These are phyloP conservation scores for Cyprinella venusta DNA, from an alignment of 2,797 vertebrate species.

Conservation along the genomic window DNA sequence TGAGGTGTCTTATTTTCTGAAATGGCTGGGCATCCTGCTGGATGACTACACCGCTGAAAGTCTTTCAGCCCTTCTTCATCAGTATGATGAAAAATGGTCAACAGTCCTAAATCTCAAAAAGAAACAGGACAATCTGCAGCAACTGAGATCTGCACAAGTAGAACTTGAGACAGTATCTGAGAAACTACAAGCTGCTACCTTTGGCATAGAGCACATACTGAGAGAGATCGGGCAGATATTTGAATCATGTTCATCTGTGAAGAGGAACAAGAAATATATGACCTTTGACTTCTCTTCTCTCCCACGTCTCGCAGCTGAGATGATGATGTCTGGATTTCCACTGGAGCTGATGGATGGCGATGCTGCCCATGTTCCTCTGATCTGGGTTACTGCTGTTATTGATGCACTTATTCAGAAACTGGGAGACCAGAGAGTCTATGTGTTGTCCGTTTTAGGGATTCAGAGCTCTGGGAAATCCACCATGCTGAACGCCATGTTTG, in stretches of 20 bases:
- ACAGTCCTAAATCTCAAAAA: constrained; percentile 40
- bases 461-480: constrained; percentile 73
- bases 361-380: constrained; percentile 69
- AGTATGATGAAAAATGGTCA: constrained; percentile 65
- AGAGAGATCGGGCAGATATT: constrained; percentile 7
- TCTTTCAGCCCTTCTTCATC: constrained; percentile 60
- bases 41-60: neutral
- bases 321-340: constrained; percentile 19
- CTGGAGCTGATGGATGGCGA: constrained; percentile 48
- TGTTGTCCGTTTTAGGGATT: constrained; percentile 73
- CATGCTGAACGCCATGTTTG: constrained; percentile 76
- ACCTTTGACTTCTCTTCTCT: neutral
- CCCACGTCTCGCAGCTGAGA: neutral
- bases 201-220: constrained; percentile 24
- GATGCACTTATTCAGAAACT: constrained; percentile 66
- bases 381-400: constrained; percentile 70
- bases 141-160: neutral
- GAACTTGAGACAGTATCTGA: neutral
- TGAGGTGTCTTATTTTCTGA: neutral
- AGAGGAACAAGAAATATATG: neutral
- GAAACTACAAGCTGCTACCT: constrained; percentile 9
- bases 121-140: neutral
- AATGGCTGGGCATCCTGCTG: constrained; percentile 21
- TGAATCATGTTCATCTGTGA: constrained; percentile 5
- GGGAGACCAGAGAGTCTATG: constrained; percentile 68